phyloP scores from a whole-genome alignment of 2,888 invertebrate species.

The Anagyrus pseudococci region DNA sequence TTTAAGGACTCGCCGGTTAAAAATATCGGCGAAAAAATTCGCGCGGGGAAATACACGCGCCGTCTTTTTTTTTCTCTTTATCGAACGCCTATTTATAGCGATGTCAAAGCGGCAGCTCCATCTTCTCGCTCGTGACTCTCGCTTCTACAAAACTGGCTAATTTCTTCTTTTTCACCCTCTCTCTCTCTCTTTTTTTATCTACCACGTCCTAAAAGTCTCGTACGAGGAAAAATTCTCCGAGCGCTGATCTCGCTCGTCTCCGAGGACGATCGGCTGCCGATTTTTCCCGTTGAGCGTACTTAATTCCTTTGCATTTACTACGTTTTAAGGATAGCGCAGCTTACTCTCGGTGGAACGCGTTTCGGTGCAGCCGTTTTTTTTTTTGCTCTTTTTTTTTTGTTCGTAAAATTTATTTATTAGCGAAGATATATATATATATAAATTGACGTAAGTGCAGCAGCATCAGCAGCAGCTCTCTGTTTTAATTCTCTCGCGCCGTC shows the following conservation, averaged over 20 bases:
- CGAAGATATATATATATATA: too few species aligned
- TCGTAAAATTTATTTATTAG: too few species aligned
- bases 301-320: conserved; percentile 39
- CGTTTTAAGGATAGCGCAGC: conserved; percentile 29
- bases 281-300: conserved; percentile 32
- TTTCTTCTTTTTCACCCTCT: too few species aligned
- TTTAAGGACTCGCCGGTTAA: too few species aligned
- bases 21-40: background rate
- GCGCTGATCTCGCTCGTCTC: conserved; percentile 19
- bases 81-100: background rate
- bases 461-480: conserved; percentile 28
- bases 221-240: conserved; percentile 11
- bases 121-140: background rate
- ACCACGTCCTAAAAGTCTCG: background rate
- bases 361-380: too few species aligned
- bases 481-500: conserved; percentile 10
- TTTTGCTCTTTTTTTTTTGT: too few species aligned
- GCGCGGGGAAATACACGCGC: background rate
- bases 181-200: too few species aligned
- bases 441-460: too few species aligned
- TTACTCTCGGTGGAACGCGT: too few species aligned
- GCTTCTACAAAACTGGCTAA: too few species aligned
- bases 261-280: conserved; percentile 7
- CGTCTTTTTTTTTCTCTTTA: background rate
- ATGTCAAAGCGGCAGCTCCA: background rate